phyloP scores from a whole-genome alignment of 1,140 invertebrate species.

The Neodiprion pinetum region DNA sequence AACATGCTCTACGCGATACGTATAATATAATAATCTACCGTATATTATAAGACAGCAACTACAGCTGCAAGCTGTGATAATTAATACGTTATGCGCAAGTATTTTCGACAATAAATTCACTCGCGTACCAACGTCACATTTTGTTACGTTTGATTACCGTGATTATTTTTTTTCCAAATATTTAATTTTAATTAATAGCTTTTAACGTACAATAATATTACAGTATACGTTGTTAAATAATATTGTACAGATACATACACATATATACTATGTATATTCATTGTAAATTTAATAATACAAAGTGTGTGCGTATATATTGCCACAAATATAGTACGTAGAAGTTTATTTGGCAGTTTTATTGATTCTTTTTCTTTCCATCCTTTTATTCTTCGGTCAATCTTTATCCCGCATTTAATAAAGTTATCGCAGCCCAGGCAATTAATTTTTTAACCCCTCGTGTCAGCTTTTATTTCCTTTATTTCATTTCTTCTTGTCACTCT shows the following conservation, averaged over 20 bases:
- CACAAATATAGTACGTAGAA: conserved; percentile 21
- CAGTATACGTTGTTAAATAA: too few species aligned
- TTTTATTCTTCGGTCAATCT: too few species aligned
- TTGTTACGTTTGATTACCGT: too few species aligned
- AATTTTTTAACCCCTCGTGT: too few species aligned
- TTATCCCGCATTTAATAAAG: too few species aligned
- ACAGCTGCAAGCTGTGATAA: neutral
- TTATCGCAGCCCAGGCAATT: too few species aligned
- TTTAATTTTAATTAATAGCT: too few species aligned
- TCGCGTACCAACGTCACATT: too few species aligned
- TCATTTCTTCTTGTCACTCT: conserved; percentile 24
- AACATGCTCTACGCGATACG: neutral
- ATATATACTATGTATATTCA: neutral
- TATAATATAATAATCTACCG: neutral
- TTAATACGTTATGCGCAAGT: neutral
- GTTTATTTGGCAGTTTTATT: conserved; percentile 39
- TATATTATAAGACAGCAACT: neutral
- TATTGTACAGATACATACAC: neutral
- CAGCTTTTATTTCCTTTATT: conserved; percentile 5
- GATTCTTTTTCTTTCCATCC: neutral
- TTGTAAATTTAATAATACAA: conserved; percentile 42
- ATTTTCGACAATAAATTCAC: neutral
- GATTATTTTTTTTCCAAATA: neutral
- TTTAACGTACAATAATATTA: too few species aligned
- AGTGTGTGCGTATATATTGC: conserved; percentile 31